Conservation (phyloP, 1,140 invertebrate genomes). For the Pogonus chalceus region DNA sequence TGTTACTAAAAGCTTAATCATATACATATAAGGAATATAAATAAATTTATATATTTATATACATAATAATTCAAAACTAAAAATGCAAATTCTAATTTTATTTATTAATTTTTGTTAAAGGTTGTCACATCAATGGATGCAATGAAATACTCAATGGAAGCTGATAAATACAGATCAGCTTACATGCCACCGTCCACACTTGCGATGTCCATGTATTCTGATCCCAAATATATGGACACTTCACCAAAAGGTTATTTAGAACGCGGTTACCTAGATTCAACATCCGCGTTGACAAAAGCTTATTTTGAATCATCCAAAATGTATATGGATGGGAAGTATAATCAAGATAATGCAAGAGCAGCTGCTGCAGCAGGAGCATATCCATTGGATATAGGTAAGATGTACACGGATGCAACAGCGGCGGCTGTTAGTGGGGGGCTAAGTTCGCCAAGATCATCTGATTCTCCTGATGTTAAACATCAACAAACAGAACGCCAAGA, state of each 20-base stretch:
- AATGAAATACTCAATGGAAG: slow-evolving; percentile 67
- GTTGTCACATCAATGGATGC: slow-evolving; percentile 64
- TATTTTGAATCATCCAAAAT: slow-evolving; percentile 66
- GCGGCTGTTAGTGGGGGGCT: slow-evolving; percentile 28
- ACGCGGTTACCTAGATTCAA: slow-evolving; percentile 46
- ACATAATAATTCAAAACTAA: neutral
- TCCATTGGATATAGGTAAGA: slow-evolving; percentile 58
- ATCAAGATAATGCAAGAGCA: slow-evolving; percentile 19
- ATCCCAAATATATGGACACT: slow-evolving; percentile 51
- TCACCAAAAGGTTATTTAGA: slow-evolving; percentile 60
- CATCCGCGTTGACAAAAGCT: slow-evolving; percentile 63
- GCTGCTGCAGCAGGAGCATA: slow-evolving; percentile 31
- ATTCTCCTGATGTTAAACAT: slow-evolving; percentile 49
- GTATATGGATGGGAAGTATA: slow-evolving; percentile 63
- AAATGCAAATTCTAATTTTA: neutral
- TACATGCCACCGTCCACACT: slow-evolving; percentile 53
- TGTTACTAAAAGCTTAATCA: too few species aligned
- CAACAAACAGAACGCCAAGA: slow-evolving; percentile 43
- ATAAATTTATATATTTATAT: too few species aligned
- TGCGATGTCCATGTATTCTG: slow-evolving; percentile 59
- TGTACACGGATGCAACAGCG: slow-evolving; percentile 40
- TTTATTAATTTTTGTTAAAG: slow-evolving; percentile 37
- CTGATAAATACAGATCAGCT: slow-evolving; percentile 60
- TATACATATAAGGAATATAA: too few species aligned
- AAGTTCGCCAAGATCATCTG: slow-evolving; percentile 46